phyloP scores from a whole-genome alignment of 2,888 invertebrate genomes.

The Boloria selene region DNA sequence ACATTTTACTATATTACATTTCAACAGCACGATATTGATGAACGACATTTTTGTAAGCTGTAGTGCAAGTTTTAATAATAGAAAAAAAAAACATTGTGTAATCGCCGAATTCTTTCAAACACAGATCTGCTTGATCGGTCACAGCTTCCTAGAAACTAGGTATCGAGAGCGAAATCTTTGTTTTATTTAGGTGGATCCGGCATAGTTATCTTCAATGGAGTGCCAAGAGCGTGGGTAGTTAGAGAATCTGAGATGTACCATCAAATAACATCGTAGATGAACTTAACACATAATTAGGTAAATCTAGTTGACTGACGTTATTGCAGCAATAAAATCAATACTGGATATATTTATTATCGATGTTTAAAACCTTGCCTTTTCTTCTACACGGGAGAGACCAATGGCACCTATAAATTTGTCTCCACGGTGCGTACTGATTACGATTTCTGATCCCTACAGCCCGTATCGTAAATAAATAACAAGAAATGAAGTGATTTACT shows the following conservation, averaged over 20 bases:
- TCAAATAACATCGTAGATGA: constrained; percentile 49
- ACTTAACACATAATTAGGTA: constrained; percentile 36
- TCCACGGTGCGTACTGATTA: constrained; percentile 30
- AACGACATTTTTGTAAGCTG: not conserved
- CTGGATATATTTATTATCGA: not conserved
- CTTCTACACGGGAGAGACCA: constrained; percentile 9
- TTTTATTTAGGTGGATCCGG: constrained; percentile 73
- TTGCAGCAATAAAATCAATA: constrained; percentile 11
- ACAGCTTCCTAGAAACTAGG: constrained; percentile 67
- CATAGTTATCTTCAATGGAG: constrained; percentile 65
- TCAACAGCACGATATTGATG: no score
- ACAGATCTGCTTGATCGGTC: constrained; percentile 42
- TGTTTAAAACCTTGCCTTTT: constrained; percentile 2
- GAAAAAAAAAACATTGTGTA: not conserved
- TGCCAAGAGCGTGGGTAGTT: constrained; percentile 76
- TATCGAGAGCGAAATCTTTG: constrained; percentile 71
- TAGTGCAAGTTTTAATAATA: not conserved
- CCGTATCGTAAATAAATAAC: constrained; percentile 47
- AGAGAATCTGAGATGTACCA: constrained; percentile 52
- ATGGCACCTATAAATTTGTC: constrained; percentile 24
- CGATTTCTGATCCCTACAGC: constrained; percentile 34
- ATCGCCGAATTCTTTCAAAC: constrained; percentile 4
- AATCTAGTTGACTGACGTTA: constrained; percentile 26
- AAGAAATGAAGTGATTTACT: constrained; percentile 47
- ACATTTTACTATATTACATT: no score